These are phyloP conservation scores for Pelosia muscerda DNA, from an alignment of 2,888 invertebrate species.

Conservation along the genomic window DNA sequence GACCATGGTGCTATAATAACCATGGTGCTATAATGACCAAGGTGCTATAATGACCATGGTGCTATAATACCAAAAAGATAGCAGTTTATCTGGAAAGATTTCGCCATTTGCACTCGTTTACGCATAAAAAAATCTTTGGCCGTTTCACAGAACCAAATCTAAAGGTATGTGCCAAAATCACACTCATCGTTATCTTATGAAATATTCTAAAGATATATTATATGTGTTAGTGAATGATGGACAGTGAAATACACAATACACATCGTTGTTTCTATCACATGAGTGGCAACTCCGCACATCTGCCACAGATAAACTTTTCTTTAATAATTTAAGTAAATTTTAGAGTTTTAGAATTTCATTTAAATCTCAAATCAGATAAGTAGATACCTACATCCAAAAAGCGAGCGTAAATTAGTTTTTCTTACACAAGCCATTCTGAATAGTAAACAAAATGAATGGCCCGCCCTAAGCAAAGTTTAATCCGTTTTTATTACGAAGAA, in stretches of 20 bases:
- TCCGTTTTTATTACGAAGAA: slow-evolving; percentile 87
- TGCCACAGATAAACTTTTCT: neutral
- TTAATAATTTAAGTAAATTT: slow-evolving; percentile 28
- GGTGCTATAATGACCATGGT: no score
- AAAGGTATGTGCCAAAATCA: neutral
- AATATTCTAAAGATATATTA: neutral
- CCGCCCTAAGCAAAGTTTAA: slow-evolving; percentile 87
- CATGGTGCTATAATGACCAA: no score
- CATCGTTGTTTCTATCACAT: no score
- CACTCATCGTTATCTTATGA: neutral
- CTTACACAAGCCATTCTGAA: slow-evolving; percentile 81
- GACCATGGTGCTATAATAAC: no score
- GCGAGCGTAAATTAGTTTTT: slow-evolving; percentile 81
- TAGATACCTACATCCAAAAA: slow-evolving; percentile 70
- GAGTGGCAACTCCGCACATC: neutral
- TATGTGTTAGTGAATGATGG: no score
- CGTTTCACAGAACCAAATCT: neutral
- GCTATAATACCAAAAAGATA: neutral
- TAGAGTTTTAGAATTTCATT: slow-evolving; percentile 66
- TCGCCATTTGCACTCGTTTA: no score
- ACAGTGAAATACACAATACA: no score
- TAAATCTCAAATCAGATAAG: slow-evolving; percentile 74
- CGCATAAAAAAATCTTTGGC: neutral
- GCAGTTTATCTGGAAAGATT: neutral
- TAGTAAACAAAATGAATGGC: slow-evolving; percentile 86